Percentiles rank a stretch among this genome's conserved stretches.
Conservation (phyloP, 2,797 vertebrate genomes). For the Thalassophryne amazonica region DNA sequence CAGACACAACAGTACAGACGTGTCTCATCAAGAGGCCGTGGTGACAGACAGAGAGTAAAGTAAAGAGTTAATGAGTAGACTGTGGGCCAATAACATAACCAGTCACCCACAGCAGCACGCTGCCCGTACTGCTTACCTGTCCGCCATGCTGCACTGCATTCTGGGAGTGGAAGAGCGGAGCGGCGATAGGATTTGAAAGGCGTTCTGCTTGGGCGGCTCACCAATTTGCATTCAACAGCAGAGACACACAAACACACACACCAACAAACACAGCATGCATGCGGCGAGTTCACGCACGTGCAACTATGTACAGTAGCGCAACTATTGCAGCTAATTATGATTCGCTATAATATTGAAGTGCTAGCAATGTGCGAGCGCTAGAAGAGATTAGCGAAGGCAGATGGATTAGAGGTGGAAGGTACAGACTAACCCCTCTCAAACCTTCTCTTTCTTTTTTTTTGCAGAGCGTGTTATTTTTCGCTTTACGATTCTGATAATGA, state of each 20-base stretch:
- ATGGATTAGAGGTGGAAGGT: conserved; percentile 56
- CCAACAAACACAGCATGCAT: conserved; percentile 24
- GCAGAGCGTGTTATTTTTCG: conserved; percentile 71
- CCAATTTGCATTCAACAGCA: conserved; percentile 81
- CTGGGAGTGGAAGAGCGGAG: conserved; percentile 69
- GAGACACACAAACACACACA: conserved; percentile 68
- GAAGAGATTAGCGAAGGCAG: conserved; percentile 25
- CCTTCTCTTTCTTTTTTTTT: conserved; percentile 34
- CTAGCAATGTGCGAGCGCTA: conserved; percentile 12
- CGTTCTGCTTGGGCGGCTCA: conserved; percentile 76
- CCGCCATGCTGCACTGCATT: conserved; percentile 65
- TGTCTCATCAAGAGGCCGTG: conserved; percentile 31
- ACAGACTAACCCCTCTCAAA: conserved; percentile 49
- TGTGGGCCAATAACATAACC: conserved; percentile 74
- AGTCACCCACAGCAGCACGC: conserved; percentile 73
- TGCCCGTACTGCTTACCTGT: conserved; percentile 64
- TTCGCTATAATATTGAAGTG: conserved; percentile 45
- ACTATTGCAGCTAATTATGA: conserved; percentile 49
- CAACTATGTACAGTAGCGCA: background rate
- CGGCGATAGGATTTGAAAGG: conserved; percentile 78
- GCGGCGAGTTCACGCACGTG: background rate
- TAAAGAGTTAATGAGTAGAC: conserved; percentile 76
- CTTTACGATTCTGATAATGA: conserved; percentile 78
- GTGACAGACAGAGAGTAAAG: conserved; percentile 64
- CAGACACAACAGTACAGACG: conserved; percentile 10